Percentiles rank a stretch among this genome's conserved stretches.
Evolutionary conservation across 2,113 vertebrate species (phyloP).

Genomic region (Panthera tigris): DNA sequence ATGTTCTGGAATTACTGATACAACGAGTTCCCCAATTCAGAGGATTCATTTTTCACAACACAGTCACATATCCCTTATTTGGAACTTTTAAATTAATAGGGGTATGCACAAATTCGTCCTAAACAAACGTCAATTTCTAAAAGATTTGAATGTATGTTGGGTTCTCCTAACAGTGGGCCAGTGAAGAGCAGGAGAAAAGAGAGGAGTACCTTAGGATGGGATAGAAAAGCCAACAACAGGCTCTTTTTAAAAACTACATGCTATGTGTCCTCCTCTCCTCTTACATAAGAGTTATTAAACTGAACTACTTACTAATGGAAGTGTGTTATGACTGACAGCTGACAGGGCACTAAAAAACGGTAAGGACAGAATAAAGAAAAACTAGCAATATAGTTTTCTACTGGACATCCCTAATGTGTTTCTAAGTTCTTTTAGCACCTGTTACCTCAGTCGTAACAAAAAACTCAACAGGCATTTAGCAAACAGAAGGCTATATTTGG

Average conservation of each 20-base stretch:
- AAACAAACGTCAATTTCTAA: not conserved
- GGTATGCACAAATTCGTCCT: not conserved
- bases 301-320: not conserved
- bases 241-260: not conserved
- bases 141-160: not conserved
- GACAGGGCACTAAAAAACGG: not conserved
- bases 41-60: not conserved
- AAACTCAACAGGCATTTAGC: not conserved
- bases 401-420: not conserved
- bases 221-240: not conserved
- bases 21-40: not conserved
- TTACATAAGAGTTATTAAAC: not conserved
- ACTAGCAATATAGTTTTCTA: not conserved
- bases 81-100: not conserved
- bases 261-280: not conserved
- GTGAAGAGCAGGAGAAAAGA: not conserved
- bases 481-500: not conserved
- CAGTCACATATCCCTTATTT: not conserved
- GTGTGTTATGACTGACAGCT: not conserved
- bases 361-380: conserved; percentile 8
- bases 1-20: not conserved
- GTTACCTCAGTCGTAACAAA: not conserved
- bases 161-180: not conserved
- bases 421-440: conserved; percentile 16
- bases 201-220: not conserved